Evolutionary conservation across 2,888 invertebrate species (phyloP).

Genomic region (Euphydryas editha): DNA sequence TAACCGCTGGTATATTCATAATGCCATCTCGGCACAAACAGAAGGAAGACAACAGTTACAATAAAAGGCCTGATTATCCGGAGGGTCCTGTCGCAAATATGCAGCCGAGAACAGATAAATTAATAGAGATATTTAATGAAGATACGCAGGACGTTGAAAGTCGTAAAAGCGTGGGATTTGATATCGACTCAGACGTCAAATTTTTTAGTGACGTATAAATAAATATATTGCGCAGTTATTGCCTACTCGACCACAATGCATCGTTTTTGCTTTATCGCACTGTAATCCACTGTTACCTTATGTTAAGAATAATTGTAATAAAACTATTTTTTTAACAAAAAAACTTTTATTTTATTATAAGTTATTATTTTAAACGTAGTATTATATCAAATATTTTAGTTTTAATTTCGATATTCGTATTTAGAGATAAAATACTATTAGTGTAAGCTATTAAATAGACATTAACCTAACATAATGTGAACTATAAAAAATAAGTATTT

Average conservation of each 20-base stretch:
- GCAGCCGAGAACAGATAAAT: constrained; percentile 60
- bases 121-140: constrained; percentile 65
- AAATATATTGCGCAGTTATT: constrained; percentile 31
- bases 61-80: constrained; percentile 72
- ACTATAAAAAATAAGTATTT: not conserved
- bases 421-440: not conserved
- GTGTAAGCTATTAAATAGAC: constrained; percentile 3
- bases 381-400: not conserved
- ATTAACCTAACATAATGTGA: not conserved
- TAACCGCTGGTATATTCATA: constrained; percentile 65
- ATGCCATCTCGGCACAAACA: constrained; percentile 65
- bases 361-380: not conserved
- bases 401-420: not conserved
- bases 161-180: constrained; percentile 63
- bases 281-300: constrained; percentile 21
- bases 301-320: constrained; percentile 8
- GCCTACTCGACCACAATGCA: constrained; percentile 30
- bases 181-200: constrained; percentile 58
- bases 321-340: constrained; percentile 3
- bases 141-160: constrained; percentile 48
- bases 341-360: not conserved
- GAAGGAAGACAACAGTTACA: constrained; percentile 59
- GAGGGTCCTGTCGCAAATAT: constrained; percentile 61
- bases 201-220: constrained; percentile 60
- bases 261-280: constrained; percentile 19